Percentiles rank a stretch among this genome's conserved stretches.
Evolutionary conservation across 2,797 vertebrate species (phyloP).

Genomic region (Podarcis lilfordi): DNA sequence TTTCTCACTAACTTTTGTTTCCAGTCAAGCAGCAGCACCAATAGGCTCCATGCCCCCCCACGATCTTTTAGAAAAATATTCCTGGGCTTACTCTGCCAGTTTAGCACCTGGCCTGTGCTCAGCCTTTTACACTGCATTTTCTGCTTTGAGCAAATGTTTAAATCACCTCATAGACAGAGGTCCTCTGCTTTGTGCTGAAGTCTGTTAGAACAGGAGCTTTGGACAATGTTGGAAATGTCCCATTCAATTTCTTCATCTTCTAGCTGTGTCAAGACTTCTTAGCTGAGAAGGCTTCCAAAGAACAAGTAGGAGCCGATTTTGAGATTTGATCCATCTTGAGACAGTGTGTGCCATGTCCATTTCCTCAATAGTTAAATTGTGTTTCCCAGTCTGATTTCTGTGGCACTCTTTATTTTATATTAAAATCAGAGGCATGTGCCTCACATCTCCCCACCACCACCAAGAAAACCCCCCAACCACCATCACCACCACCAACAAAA

Average conservation of each 20-base stretch:
- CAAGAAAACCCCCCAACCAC: too few species aligned
- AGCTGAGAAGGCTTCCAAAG: not conserved
- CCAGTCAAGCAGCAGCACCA: not conserved
- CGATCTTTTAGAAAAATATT: not conserved
- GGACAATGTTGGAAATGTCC: not conserved
- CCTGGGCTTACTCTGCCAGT: not conserved
- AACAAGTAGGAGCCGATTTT: not conserved
- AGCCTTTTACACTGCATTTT: not conserved
- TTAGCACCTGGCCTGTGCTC: not conserved
- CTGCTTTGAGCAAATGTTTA: not conserved
- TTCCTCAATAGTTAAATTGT: not conserved
- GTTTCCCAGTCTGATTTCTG: not conserved
- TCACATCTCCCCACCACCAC: too few species aligned
- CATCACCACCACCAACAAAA: too few species aligned
- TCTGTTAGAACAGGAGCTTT: not conserved
- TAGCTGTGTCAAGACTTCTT: not conserved
- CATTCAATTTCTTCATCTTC: not conserved
- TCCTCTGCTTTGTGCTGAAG: accelerated
- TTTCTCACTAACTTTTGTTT: not conserved
- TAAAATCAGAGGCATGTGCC: not conserved
- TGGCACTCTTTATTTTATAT: not conserved
- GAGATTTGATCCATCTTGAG: not conserved
- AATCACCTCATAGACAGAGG: not conserved
- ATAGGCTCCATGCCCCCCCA: too few species aligned
- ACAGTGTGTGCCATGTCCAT: not conserved